Conservation (phyloP, 2,888 invertebrate species). For the Atrina japonica region DNA sequence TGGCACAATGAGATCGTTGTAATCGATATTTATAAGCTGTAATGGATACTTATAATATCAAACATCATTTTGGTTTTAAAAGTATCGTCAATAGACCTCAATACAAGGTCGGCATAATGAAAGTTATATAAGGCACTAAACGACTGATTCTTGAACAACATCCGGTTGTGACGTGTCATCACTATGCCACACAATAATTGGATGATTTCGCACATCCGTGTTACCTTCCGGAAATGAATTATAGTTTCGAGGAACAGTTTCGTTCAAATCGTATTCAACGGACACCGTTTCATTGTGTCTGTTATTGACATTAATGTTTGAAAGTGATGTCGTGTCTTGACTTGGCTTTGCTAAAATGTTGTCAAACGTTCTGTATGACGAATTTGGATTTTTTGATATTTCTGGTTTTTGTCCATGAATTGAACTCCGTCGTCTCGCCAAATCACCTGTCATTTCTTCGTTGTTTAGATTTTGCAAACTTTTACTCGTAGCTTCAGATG, state of each 20-base stretch:
- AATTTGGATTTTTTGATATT: background rate
- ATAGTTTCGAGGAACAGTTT: background rate
- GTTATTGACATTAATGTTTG: too few relatives aligned
- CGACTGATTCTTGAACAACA: conserved; percentile 35
- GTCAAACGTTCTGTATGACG: too few relatives aligned
- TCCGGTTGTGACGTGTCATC: conserved; percentile 19
- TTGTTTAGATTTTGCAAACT: conserved; percentile 21
- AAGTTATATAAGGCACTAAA: conserved; percentile 3
- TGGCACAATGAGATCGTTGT: background rate
- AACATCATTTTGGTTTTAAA: too few relatives aligned
- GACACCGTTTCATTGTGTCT: too few relatives aligned
- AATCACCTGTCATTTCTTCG: conserved; percentile 4
- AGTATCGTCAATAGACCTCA: too few relatives aligned
- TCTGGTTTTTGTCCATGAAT: conserved; percentile 8
- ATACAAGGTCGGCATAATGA: too few relatives aligned
- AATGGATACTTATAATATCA: too few relatives aligned
- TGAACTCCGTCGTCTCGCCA: conserved; percentile 22
- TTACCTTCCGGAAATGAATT: too few relatives aligned
- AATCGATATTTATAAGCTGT: background rate
- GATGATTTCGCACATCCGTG: background rate
- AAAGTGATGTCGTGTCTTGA: too few relatives aligned
- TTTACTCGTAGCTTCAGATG: background rate
- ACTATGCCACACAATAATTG: conserved; percentile 28
- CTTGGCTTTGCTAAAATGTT: too few relatives aligned
- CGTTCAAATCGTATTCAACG: background rate